Evolutionary conservation across 2,113 vertebrate genomes (phyloP).

Genomic region (Myanophis thanlyinensis): DNA sequence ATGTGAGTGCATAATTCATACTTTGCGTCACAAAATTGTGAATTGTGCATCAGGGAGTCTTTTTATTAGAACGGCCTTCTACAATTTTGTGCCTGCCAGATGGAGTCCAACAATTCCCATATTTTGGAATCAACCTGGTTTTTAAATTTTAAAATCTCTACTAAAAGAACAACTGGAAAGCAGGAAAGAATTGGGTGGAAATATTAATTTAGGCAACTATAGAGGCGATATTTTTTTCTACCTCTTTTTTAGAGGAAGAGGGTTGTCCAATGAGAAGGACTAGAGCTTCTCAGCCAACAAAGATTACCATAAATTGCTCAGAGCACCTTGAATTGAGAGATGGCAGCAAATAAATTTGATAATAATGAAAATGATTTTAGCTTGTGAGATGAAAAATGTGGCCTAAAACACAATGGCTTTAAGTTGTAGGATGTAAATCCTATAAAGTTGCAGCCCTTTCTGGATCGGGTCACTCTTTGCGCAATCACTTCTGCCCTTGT

Average conservation of each 20-base stretch:
- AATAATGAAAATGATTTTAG: not conserved
- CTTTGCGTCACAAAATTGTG: slow-evolving; percentile 4
- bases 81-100: not conserved
- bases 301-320: not conserved
- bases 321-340: not conserved
- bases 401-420: not conserved
- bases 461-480: too few species aligned
- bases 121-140: not conserved
- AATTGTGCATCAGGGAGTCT: not conserved
- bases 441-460: too few species aligned
- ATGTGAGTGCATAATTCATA: slow-evolving; percentile 4
- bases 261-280: not conserved
- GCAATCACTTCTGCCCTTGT: too few species aligned
- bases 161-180: not conserved
- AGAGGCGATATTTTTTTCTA: not conserved
- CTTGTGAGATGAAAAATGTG: not conserved
- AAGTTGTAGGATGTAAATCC: not conserved
- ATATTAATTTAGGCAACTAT: not conserved
- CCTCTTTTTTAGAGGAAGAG: not conserved
- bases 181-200: not conserved
- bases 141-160: not conserved
- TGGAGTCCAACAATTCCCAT: not conserved
- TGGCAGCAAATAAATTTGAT: not conserved
- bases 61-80: not conserved
- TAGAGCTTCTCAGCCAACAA: not conserved